Evolutionary conservation across 2,797 vertebrate genomes (phyloP).

Genomic region (Psittacula derbiana): DNA sequence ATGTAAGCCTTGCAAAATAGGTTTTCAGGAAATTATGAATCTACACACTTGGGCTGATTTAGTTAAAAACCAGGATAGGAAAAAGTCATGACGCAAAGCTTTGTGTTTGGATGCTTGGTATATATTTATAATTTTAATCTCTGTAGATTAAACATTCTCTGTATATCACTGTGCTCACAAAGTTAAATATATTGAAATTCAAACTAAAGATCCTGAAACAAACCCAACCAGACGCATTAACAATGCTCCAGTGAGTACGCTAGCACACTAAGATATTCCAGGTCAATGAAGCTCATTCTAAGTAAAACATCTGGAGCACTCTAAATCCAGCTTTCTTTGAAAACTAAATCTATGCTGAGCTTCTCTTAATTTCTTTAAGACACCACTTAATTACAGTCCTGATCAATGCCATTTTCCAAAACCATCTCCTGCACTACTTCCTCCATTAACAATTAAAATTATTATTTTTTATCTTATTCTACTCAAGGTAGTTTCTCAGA

Average conservation of each 20-base stretch:
- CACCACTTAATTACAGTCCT: constrained; percentile 16
- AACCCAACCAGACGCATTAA: constrained; percentile 36
- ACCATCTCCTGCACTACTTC: background rate
- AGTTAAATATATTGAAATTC: constrained; percentile 25
- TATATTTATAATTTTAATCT: constrained; percentile 5
- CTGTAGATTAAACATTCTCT: background rate
- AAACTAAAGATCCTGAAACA: constrained; percentile 32
- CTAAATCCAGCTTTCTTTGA: constrained; percentile 39
- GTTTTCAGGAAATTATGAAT: background rate
- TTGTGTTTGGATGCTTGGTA: background rate
- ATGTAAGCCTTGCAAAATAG: background rate
- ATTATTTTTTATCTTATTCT: background rate
- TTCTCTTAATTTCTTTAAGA: constrained; percentile 35
- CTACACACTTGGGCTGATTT: background rate
- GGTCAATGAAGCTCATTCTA: constrained; percentile 64
- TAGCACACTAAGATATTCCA: constrained; percentile 53
- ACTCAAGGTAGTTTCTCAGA: background rate
- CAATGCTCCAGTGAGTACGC: background rate
- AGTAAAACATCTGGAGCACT: constrained; percentile 66
- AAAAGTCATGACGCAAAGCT: background rate
- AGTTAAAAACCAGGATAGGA: background rate
- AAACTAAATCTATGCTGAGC: constrained; percentile 23
- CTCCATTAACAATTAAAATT: background rate
- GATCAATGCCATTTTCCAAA: constrained; percentile 22
- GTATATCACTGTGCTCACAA: background rate